phyloP scores from a whole-genome alignment of 2,797 vertebrate genomes.

The Hippopotamyrus pictus region DNA sequence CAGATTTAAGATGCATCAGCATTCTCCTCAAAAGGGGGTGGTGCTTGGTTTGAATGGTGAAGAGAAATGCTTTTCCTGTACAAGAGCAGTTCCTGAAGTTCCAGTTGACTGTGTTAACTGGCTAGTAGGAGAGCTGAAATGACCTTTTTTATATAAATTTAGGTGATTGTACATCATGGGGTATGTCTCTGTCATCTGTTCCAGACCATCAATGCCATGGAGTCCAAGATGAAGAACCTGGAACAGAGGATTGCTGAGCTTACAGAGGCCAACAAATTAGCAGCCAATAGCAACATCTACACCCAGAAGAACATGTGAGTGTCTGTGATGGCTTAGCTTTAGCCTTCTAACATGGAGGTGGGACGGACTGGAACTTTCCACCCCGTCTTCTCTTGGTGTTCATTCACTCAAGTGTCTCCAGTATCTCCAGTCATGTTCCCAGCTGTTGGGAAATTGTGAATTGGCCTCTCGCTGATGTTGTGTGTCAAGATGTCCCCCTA shows the following conservation, averaged over 20 bases:
- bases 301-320: slow-evolving; percentile 98
- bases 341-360: background rate
- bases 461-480: background rate
- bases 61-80: background rate
- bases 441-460: background rate
- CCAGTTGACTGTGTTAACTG: background rate
- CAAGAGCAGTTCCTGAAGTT: background rate
- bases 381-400: background rate
- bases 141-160: background rate
- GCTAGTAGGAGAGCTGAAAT: slow-evolving; percentile 3
- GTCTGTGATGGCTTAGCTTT: background rate
- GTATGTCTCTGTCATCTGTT: background rate
- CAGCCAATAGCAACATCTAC: slow-evolving; percentile 96
- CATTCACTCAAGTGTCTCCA: background rate
- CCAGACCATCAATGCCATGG: slow-evolving; percentile 98
- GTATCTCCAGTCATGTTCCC: background rate
- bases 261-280: slow-evolving; percentile 95
- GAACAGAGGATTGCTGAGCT: slow-evolving; percentile 94
- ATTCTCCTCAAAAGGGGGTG: background rate
- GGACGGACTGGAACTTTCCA: background rate
- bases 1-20: background rate
- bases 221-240: slow-evolving; percentile 93
- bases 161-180: background rate
- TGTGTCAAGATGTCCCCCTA: background rate
- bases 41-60: background rate